These are phyloP conservation scores for Ethmia dodecea DNA, from an alignment of 2,888 invertebrate genomes.

Conservation along the genomic window DNA sequence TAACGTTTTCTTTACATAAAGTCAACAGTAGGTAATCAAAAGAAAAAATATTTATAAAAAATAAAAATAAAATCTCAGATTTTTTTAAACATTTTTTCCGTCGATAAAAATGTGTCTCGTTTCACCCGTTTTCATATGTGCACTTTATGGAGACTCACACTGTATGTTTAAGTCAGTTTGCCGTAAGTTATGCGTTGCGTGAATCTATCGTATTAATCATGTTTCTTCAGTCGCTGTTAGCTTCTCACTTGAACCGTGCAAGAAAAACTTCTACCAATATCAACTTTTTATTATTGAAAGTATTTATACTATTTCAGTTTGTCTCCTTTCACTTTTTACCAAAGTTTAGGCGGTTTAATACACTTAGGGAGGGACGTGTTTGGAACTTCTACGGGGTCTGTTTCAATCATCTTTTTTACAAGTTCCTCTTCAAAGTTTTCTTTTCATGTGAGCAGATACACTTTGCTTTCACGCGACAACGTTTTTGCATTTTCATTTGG, in stretches of 20 bases:
- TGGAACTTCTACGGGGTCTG: constrained; percentile 45
- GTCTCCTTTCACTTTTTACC: constrained; percentile 59
- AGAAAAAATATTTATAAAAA: no score
- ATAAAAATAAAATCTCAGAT: no score
- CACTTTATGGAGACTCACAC: no score
- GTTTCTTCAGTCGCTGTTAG: background rate
- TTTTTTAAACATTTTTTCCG: no score
- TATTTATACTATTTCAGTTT: constrained; percentile 73
- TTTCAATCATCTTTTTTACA: constrained; percentile 65
- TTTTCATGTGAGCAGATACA: constrained; percentile 35
- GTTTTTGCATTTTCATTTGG: constrained; percentile 29
- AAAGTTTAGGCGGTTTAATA: constrained; percentile 67
- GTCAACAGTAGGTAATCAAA: no score
- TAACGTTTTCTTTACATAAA: no score
- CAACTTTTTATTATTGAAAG: constrained; percentile 73
- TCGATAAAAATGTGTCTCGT: no score
- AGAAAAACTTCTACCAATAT: constrained; percentile 45
- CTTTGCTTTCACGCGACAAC: constrained; percentile 29
- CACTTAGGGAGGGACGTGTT: constrained; percentile 65
- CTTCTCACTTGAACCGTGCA: constrained; percentile 24
- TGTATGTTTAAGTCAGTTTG: no score
- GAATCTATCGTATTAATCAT: background rate
- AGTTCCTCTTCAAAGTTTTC: constrained; percentile 39
- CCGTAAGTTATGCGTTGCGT: no score
- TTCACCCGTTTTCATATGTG: no score